Percentiles rank a stretch among this genome's conserved stretches.
Evolutionary conservation across 2,113 vertebrate species (phyloP).

Genomic region (Melanerpes formicivorus): DNA sequence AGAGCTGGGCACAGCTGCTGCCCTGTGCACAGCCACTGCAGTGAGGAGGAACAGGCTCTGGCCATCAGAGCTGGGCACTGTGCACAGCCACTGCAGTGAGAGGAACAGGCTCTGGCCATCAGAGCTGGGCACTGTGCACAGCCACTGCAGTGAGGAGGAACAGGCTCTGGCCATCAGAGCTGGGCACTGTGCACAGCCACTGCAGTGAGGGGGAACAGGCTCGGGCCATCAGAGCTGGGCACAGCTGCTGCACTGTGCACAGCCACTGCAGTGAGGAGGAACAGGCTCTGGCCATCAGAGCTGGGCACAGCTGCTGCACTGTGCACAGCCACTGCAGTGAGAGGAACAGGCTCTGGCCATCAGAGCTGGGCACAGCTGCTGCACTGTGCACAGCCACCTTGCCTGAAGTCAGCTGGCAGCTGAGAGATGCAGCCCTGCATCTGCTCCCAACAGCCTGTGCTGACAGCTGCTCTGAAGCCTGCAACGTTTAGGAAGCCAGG

Average conservation of each 20-base stretch:
- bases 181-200: neutral
- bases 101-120: neutral
- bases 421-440: neutral
- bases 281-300: neutral
- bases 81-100: too few species aligned
- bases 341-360: too few species aligned
- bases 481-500: neutral
- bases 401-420: neutral
- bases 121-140: neutral
- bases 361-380: neutral
- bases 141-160: neutral
- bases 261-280: neutral
- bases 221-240: neutral
- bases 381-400: neutral
- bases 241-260: too few species aligned
- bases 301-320: neutral
- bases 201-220: neutral
- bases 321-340: neutral
- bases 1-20: neutral
- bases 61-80: too few species aligned
- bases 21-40: neutral
- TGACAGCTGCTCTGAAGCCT: conserved; percentile 25
- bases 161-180: neutral
- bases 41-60: too few species aligned
- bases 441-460: conserved; percentile 14